phyloP scores from a whole-genome alignment of 1,140 invertebrate species.

The Drosophila leontia region DNA sequence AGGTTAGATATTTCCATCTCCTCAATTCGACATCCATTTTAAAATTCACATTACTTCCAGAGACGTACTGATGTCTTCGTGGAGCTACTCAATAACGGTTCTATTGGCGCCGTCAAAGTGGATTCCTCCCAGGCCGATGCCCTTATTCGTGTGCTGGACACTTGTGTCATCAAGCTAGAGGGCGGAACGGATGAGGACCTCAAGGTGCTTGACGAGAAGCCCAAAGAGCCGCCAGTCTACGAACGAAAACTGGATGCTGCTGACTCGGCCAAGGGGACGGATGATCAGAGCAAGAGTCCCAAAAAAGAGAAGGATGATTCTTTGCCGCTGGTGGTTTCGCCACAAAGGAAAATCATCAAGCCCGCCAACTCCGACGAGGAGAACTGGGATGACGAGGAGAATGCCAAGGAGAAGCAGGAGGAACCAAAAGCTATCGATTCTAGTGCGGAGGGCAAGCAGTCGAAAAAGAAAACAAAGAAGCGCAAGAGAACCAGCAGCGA shows the following conservation, averaged over 20 bases:
- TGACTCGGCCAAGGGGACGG: slow-evolving; percentile 57
- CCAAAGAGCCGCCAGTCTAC: slow-evolving; percentile 65
- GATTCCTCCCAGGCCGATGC: slow-evolving; percentile 95
- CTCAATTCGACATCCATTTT: not conserved
- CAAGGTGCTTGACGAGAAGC: slow-evolving; percentile 91
- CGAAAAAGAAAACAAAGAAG: slow-evolving; percentile 77
- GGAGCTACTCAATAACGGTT: slow-evolving; percentile 91
- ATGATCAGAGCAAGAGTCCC: slow-evolving; percentile 64
- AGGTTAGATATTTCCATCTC: slow-evolving; percentile 86
- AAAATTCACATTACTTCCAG: slow-evolving; percentile 31
- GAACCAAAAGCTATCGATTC: slow-evolving; percentile 41
- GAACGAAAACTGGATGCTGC: slow-evolving; percentile 53
- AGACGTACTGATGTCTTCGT: slow-evolving; percentile 96
- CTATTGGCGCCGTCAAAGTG: slow-evolving; percentile 92
- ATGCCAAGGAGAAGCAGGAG: slow-evolving; percentile 24
- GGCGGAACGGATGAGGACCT: slow-evolving; percentile 98
- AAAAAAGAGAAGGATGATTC: slow-evolving; percentile 41
- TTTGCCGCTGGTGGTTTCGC: slow-evolving; percentile 76
- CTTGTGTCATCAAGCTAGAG: slow-evolving; percentile 98
- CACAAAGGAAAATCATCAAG: slow-evolving; percentile 31
- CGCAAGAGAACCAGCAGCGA: slow-evolving; percentile 84
- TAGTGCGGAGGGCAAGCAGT: slow-evolving; percentile 33
- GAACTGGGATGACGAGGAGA: slow-evolving; percentile 85
- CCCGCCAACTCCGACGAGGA: slow-evolving; percentile 81
- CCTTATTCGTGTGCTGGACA: slow-evolving; percentile 95